These are phyloP conservation scores for Pseudococcus jackbeardsleyi DNA, from an alignment of 2,888 invertebrate species.

Conservation along the genomic window DNA sequence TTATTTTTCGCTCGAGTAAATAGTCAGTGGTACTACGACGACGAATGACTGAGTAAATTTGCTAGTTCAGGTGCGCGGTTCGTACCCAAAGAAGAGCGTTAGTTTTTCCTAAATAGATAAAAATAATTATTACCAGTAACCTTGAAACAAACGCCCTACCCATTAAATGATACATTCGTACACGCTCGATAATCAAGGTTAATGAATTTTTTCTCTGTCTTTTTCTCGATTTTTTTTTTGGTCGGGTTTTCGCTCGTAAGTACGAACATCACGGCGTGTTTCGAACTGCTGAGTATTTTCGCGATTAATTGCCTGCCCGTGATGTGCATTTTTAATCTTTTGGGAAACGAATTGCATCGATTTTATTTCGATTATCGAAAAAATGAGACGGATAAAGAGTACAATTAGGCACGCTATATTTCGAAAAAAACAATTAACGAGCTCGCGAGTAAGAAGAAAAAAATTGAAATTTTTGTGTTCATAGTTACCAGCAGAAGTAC, in stretches of 20 bases:
- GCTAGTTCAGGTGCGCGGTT: not conserved
- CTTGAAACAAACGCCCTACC: constrained; percentile 20
- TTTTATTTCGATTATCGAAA: too few species aligned
- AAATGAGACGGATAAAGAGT: too few species aligned
- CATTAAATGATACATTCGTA: not conserved
- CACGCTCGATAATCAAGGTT: constrained; percentile 28
- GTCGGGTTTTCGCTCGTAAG: not conserved
- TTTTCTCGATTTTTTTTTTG: not conserved
- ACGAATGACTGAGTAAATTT: not conserved
- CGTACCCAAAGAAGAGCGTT: not conserved
- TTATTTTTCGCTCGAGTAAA: constrained; percentile 10
- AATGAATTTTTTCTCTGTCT: constrained; percentile 15
- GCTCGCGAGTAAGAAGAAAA: too few species aligned
- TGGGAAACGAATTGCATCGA: too few species aligned
- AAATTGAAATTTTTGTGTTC: too few species aligned
- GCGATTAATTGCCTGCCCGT: not conserved
- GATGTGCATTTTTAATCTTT: not conserved
- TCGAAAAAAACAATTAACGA: too few species aligned
- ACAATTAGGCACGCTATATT: too few species aligned
- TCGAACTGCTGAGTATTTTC: not conserved
- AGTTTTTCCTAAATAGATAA: constrained; percentile 14
- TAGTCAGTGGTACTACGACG: not conserved
- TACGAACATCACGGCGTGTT: not conserved
- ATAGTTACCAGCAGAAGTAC: too few species aligned
- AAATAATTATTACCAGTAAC: constrained; percentile 19